Conservation (phyloP, 2,888 invertebrate genomes). For the Caenorhabditis afra region DNA sequence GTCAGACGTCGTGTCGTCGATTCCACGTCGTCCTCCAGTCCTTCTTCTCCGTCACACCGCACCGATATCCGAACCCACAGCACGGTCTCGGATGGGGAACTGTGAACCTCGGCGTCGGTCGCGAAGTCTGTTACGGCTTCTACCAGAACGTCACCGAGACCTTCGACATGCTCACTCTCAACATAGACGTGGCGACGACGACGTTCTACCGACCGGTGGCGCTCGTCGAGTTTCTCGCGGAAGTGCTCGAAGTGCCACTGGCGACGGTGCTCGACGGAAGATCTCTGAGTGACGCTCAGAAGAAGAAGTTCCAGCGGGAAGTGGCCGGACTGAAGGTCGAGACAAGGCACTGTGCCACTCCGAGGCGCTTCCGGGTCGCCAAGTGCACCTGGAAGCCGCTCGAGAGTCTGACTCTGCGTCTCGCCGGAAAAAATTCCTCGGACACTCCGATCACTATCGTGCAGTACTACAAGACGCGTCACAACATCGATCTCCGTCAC, state of each 20-base stretch:
- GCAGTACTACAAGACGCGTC: conserved; percentile 44
- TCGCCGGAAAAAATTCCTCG: neutral
- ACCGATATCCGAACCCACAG: neutral
- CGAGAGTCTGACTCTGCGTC: conserved; percentile 2
- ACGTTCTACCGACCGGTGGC: conserved; percentile 55
- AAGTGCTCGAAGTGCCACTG: conserved; percentile 48
- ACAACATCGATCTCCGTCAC: conserved; percentile 31
- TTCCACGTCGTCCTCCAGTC: conserved; percentile 51
- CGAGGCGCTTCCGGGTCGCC: conserved; percentile 40
- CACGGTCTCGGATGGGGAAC: conserved; percentile 53
- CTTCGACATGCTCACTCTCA: conserved; percentile 38
- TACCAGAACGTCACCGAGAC: conserved; percentile 55
- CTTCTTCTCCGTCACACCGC: conserved; percentile 48
- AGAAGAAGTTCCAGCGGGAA: conserved; percentile 50
- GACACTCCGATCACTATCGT: conserved; percentile 12
- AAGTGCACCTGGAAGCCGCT: conserved; percentile 50
- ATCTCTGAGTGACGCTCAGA: conserved; percentile 39
- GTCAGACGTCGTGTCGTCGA: conserved; percentile 34
- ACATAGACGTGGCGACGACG: conserved; percentile 56
- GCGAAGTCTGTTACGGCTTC: conserved; percentile 60
- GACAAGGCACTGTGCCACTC: conserved; percentile 36
- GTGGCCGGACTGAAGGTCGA: conserved; percentile 49
- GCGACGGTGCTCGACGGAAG: conserved; percentile 41
- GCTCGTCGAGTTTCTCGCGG: conserved; percentile 53
- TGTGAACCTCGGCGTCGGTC: conserved; percentile 51